phyloP scores from a whole-genome alignment of 1,140 invertebrate genomes.

The Anastatus disparis region DNA sequence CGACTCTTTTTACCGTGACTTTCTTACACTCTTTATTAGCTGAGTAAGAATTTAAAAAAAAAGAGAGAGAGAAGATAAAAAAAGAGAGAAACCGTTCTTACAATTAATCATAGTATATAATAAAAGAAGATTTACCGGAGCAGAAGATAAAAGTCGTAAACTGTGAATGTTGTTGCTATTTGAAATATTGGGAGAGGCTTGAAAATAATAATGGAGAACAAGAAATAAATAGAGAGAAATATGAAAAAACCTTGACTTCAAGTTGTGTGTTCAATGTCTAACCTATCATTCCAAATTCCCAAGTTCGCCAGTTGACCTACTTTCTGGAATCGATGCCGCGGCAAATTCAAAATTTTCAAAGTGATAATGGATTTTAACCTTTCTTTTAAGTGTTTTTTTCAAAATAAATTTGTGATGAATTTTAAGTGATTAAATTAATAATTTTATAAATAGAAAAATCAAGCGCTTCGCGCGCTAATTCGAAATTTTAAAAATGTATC shows the following conservation, averaged over 20 bases:
- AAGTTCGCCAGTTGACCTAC: conserved; percentile 8
- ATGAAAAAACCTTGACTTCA: conserved; percentile 29
- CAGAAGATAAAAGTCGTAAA: neutral
- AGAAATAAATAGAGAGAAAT: conserved; percentile 36
- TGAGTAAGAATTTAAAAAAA: conserved; percentile 9
- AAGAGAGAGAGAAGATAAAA: neutral
- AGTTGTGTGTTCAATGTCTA: conserved; percentile 37
- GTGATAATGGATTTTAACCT: neutral
- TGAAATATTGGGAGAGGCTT: conserved; percentile 22
- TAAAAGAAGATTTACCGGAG: neutral
- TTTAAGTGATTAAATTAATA: neutral
- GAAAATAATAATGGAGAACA: neutral
- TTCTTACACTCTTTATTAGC: conserved; percentile 34
- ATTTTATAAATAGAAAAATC: too few relatives aligned
- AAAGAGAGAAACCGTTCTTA: neutral
- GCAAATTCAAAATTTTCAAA: conserved; percentile 27
- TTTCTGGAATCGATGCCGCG: too few relatives aligned
- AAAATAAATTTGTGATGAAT: too few relatives aligned
- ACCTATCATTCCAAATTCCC: conserved; percentile 32
- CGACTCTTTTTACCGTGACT: conserved; percentile 36
- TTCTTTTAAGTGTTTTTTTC: neutral
- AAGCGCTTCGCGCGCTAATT: neutral
- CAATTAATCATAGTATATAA: neutral
- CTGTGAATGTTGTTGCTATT: conserved; percentile 25
- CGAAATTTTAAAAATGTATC: conserved; percentile 19